These are phyloP conservation scores for Halichondria panicea DNA, from an alignment of 37 sponge, comb jelly and placozoan species.

Conservation along the genomic window DNA sequence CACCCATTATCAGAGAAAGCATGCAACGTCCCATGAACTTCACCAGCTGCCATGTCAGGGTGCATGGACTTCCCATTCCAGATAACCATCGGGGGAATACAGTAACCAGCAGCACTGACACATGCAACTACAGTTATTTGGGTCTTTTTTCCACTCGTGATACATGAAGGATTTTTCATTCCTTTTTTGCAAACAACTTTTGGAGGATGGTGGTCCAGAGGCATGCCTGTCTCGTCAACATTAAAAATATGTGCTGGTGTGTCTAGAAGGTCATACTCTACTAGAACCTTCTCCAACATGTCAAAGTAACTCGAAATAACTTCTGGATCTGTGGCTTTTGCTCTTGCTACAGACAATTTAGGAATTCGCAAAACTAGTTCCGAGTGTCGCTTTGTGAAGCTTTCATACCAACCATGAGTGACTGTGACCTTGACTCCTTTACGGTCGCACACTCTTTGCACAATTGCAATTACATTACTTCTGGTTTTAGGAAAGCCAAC, in stretches of 20 bases:
- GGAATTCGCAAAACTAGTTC: constrained; percentile 1
- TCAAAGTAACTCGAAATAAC: constrained; percentile 40
- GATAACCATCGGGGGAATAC: constrained; percentile 55
- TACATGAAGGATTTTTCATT: neutral
- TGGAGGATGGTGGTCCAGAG: constrained; percentile 19
- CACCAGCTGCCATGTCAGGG: constrained; percentile 34
- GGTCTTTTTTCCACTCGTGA: constrained; percentile 35
- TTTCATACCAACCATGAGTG: constrained; percentile 34
- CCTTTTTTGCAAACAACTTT: constrained; percentile 17
- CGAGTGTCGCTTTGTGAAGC: constrained; percentile 15
- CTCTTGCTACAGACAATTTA: constrained; percentile 17
- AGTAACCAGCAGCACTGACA: constrained; percentile 48
- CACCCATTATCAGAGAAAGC: constrained; percentile 43
- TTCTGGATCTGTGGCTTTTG: constrained; percentile 16
- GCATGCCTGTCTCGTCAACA: constrained; percentile 35
- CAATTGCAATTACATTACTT: too few species aligned
- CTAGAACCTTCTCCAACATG: constrained; percentile 25
- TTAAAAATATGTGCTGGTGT: constrained; percentile 42
- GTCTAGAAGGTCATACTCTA: constrained; percentile 26
- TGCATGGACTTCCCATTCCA: constrained; percentile 23
- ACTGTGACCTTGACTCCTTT: neutral
- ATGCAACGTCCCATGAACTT: constrained; percentile 51
- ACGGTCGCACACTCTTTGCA: too few species aligned
- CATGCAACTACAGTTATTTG: constrained; percentile 55
- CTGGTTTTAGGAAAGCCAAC: too few species aligned